phyloP scores from a whole-genome alignment of 2,888 invertebrate species.

The Coenonympha glycerion region DNA sequence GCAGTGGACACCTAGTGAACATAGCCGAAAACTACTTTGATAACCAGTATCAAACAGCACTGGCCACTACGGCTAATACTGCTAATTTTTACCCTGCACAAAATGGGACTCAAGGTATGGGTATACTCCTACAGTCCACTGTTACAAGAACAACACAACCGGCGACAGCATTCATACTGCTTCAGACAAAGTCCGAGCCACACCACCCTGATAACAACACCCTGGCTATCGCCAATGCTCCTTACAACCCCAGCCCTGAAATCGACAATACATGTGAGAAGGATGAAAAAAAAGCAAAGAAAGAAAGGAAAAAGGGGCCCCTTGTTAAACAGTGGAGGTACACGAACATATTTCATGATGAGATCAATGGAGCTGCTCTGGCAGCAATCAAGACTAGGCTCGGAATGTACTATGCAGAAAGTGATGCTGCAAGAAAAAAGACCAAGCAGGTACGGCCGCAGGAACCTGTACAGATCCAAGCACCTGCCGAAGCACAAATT shows the following conservation, averaged over 20 bases:
- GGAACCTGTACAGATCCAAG: constrained; percentile 52
- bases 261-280: constrained; percentile 37
- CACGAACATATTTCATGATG: constrained; percentile 75
- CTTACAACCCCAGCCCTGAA: constrained; percentile 42
- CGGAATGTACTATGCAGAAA: constrained; percentile 71
- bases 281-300: constrained; percentile 53
- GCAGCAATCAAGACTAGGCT: constrained; percentile 72
- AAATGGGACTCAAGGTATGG: constrained; percentile 63
- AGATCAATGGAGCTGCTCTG: constrained; percentile 70
- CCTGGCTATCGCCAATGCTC: constrained; percentile 46
- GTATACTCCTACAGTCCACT: constrained; percentile 60
- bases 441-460: constrained; percentile 56
- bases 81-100: constrained; percentile 67
- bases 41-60: constrained; percentile 62
- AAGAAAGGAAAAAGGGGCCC: constrained; percentile 63
- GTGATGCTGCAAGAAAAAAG: constrained; percentile 69
- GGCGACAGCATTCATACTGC: constrained; percentile 60
- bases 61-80: constrained; percentile 48
- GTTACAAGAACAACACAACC: constrained; percentile 55
- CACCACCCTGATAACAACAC: constrained; percentile 40
- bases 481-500: constrained; percentile 43
- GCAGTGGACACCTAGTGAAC: constrained; percentile 66
- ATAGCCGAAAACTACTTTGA: constrained; percentile 72
- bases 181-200: constrained; percentile 64
- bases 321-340: constrained; percentile 75